Conservation (phyloP, 1,140 invertebrate genomes). For the Lordiphosa mommai region DNA sequence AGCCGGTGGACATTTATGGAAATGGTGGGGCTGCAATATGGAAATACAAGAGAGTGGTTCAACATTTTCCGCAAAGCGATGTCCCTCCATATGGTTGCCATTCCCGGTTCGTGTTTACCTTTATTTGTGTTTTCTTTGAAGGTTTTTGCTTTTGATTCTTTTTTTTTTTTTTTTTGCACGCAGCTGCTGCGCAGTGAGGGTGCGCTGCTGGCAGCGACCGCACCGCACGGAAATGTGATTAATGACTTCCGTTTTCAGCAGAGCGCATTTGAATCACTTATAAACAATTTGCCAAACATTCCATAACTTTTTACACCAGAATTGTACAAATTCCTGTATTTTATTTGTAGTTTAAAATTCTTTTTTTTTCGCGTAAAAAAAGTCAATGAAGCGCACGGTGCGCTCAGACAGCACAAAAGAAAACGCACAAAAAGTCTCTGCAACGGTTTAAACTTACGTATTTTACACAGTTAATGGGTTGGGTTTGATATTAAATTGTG, state of each 20-base stretch:
- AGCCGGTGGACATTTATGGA: too few species aligned
- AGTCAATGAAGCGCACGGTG: slow-evolving; percentile 70
- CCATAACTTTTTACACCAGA: not conserved
- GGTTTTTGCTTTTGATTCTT: not conserved
- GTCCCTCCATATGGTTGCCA: slow-evolving; percentile 2
- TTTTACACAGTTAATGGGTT: slow-evolving; percentile 6
- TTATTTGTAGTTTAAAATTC: slow-evolving; percentile 8
- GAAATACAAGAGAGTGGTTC: not conserved
- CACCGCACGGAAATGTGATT: slow-evolving; percentile 16
- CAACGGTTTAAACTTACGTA: slow-evolving; percentile 32
- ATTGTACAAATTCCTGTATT: slow-evolving; percentile 2
- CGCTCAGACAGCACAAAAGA: slow-evolving; percentile 57
- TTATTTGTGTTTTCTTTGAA: not conserved
- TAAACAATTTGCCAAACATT: not conserved
- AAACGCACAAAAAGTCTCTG: slow-evolving; percentile 42
- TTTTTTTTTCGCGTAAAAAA: slow-evolving; percentile 28
- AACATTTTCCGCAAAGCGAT: too few species aligned
- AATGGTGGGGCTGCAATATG: slow-evolving; percentile 45
- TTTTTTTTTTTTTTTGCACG: slow-evolving; percentile 23
- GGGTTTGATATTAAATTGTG: not conserved
- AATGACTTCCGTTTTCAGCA: slow-evolving; percentile 8
- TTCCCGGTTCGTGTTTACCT: slow-evolving; percentile 19
- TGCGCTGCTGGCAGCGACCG: slow-evolving; percentile 5
- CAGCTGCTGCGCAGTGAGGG: slow-evolving; percentile 36
- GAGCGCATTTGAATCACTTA: not conserved